phyloP scores from a whole-genome alignment of 2,113 vertebrate genomes.

The Pseudonaja textilis region DNA sequence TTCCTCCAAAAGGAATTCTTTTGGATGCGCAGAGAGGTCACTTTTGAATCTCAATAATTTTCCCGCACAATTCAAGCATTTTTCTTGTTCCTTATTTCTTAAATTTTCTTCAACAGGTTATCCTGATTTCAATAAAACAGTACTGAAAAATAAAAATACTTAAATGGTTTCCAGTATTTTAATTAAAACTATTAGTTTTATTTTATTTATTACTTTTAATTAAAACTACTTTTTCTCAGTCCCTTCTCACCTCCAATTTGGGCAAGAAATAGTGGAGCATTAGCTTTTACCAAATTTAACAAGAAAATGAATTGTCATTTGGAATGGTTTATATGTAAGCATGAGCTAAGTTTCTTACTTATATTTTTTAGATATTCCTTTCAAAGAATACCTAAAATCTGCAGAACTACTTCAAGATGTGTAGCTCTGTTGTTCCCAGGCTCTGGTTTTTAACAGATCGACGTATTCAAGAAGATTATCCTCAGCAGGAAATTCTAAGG shows the following conservation, averaged over 20 bases:
- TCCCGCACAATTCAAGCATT: background rate
- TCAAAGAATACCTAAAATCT: slow-evolving; percentile 56
- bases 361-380: slow-evolving; percentile 45
- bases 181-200: background rate
- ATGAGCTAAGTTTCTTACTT: slow-evolving; percentile 46
- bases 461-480: slow-evolving; percentile 81
- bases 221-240: background rate
- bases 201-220: too few species aligned
- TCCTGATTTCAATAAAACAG: background rate
- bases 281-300: background rate
- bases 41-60: background rate
- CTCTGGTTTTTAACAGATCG: slow-evolving; percentile 83
- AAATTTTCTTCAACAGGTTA: background rate
- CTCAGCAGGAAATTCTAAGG: slow-evolving; percentile 78
- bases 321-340: background rate
- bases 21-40: background rate
- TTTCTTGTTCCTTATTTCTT: background rate
- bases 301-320: background rate
- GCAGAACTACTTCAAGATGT: slow-evolving; percentile 72
- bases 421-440: slow-evolving; percentile 75
- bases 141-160: background rate
- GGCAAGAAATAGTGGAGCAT: background rate
- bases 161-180: background rate
- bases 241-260: background rate
- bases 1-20: background rate